Conservation (phyloP, 2,797 vertebrate species). For the Urocyon cinereoargenteus region DNA sequence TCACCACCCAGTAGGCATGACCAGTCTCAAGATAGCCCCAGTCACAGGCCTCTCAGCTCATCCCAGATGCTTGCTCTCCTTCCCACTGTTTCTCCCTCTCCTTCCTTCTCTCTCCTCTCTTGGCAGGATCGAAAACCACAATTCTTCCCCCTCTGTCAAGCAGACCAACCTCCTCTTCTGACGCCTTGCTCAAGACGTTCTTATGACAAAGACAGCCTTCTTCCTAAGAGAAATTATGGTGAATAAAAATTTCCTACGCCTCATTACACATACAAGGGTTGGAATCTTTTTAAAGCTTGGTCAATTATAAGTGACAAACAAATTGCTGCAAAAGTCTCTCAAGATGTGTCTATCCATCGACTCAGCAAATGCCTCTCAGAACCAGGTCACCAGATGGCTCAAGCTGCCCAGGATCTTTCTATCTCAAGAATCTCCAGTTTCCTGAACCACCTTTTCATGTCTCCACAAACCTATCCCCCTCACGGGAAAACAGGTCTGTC, state of each 20-base stretch:
- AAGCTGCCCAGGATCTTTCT: background rate
- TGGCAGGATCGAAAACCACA: conserved; percentile 51
- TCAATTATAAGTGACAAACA: conserved; percentile 68
- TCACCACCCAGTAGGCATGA: background rate
- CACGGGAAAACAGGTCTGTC: background rate
- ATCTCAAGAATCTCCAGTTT: background rate
- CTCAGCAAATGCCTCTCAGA: background rate
- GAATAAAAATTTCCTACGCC: conserved; percentile 66
- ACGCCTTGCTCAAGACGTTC: conserved; percentile 49
- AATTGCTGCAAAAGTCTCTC: conserved; percentile 54
- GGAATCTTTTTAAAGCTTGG: conserved; percentile 68
- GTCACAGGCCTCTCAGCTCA: background rate
- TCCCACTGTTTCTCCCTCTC: background rate
- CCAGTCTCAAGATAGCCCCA: background rate
- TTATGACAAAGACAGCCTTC: conserved; percentile 77
- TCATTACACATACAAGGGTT: conserved; percentile 73
- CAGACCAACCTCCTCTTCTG: conserved; percentile 20
- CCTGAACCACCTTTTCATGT: background rate
- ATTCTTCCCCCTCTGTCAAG: conserved; percentile 9
- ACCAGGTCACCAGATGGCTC: conserved; percentile 32
- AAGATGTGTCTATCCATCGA: conserved; percentile 36
- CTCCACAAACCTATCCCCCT: background rate
- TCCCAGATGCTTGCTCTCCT: background rate
- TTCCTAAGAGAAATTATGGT: conserved; percentile 66
- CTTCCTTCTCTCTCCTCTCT: background rate